Evolutionary conservation across 2,113 vertebrate species (phyloP).

Genomic region (Otocyon megalotis): DNA sequence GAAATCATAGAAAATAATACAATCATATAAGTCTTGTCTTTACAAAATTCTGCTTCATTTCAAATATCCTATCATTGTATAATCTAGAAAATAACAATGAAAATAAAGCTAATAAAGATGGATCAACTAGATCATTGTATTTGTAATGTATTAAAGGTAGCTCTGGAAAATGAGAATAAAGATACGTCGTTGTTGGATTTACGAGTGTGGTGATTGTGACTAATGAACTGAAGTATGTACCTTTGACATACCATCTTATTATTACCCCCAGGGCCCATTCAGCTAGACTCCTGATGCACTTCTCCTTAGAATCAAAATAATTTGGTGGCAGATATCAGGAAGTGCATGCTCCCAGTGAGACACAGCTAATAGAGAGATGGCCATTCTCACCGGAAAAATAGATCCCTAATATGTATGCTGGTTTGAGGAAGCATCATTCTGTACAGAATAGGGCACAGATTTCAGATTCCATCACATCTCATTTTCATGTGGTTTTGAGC

Average conservation of each 20-base stretch:
- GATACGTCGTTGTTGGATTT: background rate
- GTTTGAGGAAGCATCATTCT: background rate
- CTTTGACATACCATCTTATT: background rate
- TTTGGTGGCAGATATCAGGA: background rate
- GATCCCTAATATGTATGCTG: background rate
- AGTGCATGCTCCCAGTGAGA: fast-evolving
- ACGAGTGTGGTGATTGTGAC: background rate
- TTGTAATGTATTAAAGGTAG: conserved; percentile 29
- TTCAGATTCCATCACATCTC: background rate
- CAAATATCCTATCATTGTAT: conserved; percentile 36
- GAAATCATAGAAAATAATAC: background rate
- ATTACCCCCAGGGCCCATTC: background rate
- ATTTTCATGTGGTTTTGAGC: background rate
- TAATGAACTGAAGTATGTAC: background rate
- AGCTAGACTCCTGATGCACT: background rate
- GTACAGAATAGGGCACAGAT: background rate
- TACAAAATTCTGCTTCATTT: conserved; percentile 23
- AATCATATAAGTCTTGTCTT: background rate
- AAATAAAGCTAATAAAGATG: conserved; percentile 12
- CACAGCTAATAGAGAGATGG: background rate
- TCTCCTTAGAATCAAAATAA: background rate
- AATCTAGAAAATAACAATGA: background rate
- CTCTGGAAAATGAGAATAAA: conserved; percentile 55
- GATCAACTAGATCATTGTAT: background rate
- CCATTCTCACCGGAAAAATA: background rate